Conservation (phyloP, 2,113 vertebrate genomes). For the Paradoxurus hermaphroditus region DNA sequence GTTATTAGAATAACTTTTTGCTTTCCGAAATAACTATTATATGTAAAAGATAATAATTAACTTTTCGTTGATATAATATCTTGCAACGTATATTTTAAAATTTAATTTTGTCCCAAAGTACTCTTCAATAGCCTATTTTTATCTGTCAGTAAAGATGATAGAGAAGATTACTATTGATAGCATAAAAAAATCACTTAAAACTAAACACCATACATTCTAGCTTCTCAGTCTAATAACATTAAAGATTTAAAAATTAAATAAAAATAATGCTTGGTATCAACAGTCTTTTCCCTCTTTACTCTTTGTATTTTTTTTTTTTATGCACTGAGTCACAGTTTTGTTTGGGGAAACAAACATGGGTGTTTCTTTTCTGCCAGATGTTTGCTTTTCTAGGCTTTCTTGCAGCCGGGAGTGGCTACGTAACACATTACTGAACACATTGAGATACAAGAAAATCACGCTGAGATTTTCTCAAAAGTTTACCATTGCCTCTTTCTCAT, state of each 20-base stretch:
- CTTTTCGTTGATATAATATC: not conserved
- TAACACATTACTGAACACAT: not conserved
- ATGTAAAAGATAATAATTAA: not conserved
- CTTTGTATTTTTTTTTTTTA: not conserved
- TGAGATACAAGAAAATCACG: not conserved
- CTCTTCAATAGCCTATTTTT: not conserved
- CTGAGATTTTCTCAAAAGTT: not conserved
- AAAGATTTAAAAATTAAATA: not conserved
- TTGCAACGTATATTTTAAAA: not conserved
- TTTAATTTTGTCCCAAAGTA: not conserved
- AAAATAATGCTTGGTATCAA: not conserved
- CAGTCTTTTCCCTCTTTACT: fast-evolving
- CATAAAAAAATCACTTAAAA: not conserved
- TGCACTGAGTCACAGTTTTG: not conserved
- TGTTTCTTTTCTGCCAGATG: not conserved
- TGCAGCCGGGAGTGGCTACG: not conserved
- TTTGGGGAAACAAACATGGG: not conserved
- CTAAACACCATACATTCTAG: not conserved
- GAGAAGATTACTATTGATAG: not conserved
- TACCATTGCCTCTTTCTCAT: not conserved
- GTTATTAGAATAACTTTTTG: not conserved
- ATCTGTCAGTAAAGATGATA: not conserved
- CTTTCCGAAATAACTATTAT: not conserved
- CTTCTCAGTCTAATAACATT: not conserved
- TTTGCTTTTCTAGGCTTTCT: not conserved